Conservation (phyloP, 1,140 invertebrate genomes). For the Pogonomyrmex californicus region DNA sequence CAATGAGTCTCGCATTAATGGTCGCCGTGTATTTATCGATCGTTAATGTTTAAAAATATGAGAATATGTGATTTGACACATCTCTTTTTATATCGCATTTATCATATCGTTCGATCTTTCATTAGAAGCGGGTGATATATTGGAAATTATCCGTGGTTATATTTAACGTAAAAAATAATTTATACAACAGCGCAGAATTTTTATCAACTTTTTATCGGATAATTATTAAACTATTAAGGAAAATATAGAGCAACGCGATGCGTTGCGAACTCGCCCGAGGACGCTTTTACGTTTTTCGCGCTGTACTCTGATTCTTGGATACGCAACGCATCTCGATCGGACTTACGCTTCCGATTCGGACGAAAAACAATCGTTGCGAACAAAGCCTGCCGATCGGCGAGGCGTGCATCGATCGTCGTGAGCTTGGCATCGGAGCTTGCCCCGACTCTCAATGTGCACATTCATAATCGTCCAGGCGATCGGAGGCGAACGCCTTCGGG, state of each 20-base stretch:
- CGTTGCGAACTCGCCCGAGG: background rate
- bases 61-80: background rate
- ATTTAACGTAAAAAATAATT: slow-evolving; percentile 7
- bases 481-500: slow-evolving; percentile 43
- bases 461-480: slow-evolving; percentile 62
- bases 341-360: slow-evolving; percentile 49
- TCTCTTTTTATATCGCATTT: background rate
- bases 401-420: slow-evolving; percentile 40
- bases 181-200: background rate
- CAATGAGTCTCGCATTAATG: background rate
- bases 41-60: background rate
- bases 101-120: background rate
- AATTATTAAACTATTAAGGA: slow-evolving; percentile 11
- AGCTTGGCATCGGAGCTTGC: slow-evolving; percentile 3
- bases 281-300: background rate
- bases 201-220: background rate
- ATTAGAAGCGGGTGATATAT: background rate
- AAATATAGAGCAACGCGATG: background rate
- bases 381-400: slow-evolving; percentile 25
- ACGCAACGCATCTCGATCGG: slow-evolving; percentile 42
- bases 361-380: slow-evolving; percentile 61
- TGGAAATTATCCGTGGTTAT: background rate
- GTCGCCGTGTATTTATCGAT: background rate
- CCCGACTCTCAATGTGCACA: slow-evolving; percentile 30
- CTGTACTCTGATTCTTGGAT: slow-evolving; percentile 44